These are phyloP conservation scores for Adela reaumurella DNA, from an alignment of 2,888 invertebrate species.

Conservation along the genomic window DNA sequence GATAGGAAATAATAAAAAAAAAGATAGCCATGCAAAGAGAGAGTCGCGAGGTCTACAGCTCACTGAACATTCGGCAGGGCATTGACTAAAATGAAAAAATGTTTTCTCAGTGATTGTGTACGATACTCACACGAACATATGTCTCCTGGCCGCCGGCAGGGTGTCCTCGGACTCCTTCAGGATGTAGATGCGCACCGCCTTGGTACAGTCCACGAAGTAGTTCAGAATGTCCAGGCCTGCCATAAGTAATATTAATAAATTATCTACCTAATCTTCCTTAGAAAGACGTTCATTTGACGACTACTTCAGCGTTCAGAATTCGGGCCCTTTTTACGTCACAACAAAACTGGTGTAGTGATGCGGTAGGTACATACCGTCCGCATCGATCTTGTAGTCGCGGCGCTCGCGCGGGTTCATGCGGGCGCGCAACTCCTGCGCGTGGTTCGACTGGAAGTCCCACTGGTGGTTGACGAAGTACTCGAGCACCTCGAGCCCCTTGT, in stretches of 20 bases:
- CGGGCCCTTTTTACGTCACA: too few relatives aligned
- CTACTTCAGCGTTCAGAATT: too few relatives aligned
- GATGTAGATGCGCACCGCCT: conserved; percentile 74
- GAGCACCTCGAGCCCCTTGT: conserved; percentile 83
- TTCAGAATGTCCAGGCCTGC: conserved; percentile 70
- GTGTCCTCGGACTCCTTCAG: conserved; percentile 80
- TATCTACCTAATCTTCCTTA: too few relatives aligned
- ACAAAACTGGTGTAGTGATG: too few relatives aligned
- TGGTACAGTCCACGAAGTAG: conserved; percentile 80
- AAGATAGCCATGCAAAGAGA: too few relatives aligned
- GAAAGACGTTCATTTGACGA: too few relatives aligned
- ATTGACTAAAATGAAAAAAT: too few relatives aligned
- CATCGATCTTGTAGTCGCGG: conserved; percentile 65
- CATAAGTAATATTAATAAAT: too few relatives aligned
- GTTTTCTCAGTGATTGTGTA: too few relatives aligned
- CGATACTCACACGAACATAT: conserved; percentile 72
- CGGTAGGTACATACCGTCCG: conserved; percentile 46
- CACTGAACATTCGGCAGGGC: too few relatives aligned
- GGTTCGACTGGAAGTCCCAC: conserved; percentile 81
- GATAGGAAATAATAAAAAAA: too few relatives aligned
- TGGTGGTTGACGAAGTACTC: conserved; percentile 91
- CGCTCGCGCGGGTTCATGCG: conserved; percentile 64
- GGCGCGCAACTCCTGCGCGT: conserved; percentile 53
- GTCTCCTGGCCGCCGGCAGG: conserved; percentile 73
- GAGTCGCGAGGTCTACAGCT: too few relatives aligned